Conservation (phyloP, 2,113 vertebrate species). For the Megaptera novaeangliae region DNA sequence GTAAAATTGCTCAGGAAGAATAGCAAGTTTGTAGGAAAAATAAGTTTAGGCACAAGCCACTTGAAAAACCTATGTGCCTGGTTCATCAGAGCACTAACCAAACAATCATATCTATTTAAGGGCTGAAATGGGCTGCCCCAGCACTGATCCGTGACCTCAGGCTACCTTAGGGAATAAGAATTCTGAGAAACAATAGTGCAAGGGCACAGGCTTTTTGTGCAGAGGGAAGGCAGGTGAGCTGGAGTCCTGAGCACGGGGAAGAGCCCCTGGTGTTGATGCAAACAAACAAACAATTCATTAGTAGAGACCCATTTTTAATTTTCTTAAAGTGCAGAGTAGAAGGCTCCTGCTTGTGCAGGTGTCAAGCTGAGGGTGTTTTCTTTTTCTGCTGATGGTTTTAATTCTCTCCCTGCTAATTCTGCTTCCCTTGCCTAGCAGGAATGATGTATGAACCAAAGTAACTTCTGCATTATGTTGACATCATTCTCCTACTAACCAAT, state of each 20-base stretch:
- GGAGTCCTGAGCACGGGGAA: background rate
- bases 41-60: background rate
- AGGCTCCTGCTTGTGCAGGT: background rate
- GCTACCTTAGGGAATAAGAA: background rate
- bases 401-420: background rate
- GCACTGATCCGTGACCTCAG: background rate
- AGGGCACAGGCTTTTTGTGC: background rate
- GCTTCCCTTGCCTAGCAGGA: background rate
- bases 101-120: background rate
- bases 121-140: fast-evolving
- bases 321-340: background rate
- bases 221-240: background rate
- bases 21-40: background rate
- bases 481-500: background rate
- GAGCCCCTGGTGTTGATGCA: background rate
- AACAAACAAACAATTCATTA: background rate
- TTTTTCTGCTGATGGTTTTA: background rate
- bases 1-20: background rate
- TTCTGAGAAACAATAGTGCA: background rate
- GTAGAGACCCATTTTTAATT: background rate
- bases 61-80: background rate
- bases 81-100: background rate
- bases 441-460: background rate
- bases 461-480: background rate
- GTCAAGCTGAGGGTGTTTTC: background rate